Evolutionary conservation across 2,888 invertebrate species (phyloP), one percentile per base, ranked within the genome.

Genomic region (Epsilonema sp.): DNA sequence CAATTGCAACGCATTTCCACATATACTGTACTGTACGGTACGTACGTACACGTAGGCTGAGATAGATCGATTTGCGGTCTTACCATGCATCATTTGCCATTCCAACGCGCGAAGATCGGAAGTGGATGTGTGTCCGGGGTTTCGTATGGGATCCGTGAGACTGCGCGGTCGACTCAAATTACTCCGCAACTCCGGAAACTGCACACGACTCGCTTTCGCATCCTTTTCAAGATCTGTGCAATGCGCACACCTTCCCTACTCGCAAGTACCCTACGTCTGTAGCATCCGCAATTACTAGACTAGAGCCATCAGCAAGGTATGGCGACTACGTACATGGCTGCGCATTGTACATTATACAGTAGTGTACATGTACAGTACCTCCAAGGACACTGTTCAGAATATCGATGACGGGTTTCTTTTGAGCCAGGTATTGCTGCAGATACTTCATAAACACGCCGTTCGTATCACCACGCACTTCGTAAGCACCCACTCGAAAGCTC

Each of bases 151-250:
- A 53, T 69, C 68, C 21, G 59, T 51, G 23, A 69, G 54, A 42
- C 62, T 62, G 23, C 66, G 53, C 25, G 59, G 58, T 13, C 60
- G 58, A 2, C 59, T 55, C 25, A 68, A 49, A 44, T 66, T 67
- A 2, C 63, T 60, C 19, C 62, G 54, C 20, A 67, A 54, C 49
- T 68, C 67, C 1, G 67, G 67, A 26, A 65, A 59, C 55, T 67
- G 67, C 19, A 58, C 55, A 42, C 58, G 55, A 43, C 55, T 46
- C 4, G 62, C 63, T 37, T 57, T 55, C 25, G 48, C 45, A 50
- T 66, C 65, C 20, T 55, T 52, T 24, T 59, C 62, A 16, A 65
- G 57, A 43, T 64, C 67, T 65, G 53, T n/a, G n/a, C n/a, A n/a
- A n/a, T n/a, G n/a, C n/a, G n/a, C n/a, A n/a, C n/a, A n/a, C n/a